Conservation (phyloP, 2,888 invertebrate genomes). For the Tenthredo distinguenda region DNA sequence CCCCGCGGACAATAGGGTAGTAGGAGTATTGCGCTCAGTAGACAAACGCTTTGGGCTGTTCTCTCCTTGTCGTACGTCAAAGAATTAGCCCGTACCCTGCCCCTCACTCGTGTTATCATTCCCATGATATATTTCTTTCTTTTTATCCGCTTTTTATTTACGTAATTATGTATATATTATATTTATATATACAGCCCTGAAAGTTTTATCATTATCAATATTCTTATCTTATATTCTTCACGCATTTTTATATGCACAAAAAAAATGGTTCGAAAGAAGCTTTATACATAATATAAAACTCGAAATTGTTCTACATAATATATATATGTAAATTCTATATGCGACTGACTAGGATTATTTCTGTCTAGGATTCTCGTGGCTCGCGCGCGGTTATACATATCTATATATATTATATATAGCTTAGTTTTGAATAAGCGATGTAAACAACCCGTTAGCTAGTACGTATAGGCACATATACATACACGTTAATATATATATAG, state of each 20-base stretch:
- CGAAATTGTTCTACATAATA: background rate
- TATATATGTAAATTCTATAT: background rate
- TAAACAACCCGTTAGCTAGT: conserved; percentile 6
- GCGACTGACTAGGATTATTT: background rate
- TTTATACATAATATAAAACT: no score
- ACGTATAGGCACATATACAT: background rate
- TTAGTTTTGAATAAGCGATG: conserved; percentile 16
- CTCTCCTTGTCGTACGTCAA: conserved; percentile 84
- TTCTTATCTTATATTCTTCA: background rate
- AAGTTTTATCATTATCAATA: background rate
- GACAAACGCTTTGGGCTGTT: conserved; percentile 86
- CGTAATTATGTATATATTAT: background rate
- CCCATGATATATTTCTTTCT: conserved; percentile 79
- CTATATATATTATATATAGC: background rate
- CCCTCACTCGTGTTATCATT: conserved; percentile 86
- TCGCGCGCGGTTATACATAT: background rate
- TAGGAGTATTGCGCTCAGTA: conserved; percentile 84
- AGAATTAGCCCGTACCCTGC: conserved; percentile 83
- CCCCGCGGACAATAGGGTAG: conserved; percentile 83
- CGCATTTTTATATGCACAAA: no score
- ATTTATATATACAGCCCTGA: background rate
- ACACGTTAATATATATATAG: background rate
- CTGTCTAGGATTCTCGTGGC: background rate
- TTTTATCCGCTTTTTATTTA: background rate
- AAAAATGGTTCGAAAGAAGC: no score